Conservation (phyloP, 2,113 vertebrate species). For the Leptobrachium leishanense region DNA sequence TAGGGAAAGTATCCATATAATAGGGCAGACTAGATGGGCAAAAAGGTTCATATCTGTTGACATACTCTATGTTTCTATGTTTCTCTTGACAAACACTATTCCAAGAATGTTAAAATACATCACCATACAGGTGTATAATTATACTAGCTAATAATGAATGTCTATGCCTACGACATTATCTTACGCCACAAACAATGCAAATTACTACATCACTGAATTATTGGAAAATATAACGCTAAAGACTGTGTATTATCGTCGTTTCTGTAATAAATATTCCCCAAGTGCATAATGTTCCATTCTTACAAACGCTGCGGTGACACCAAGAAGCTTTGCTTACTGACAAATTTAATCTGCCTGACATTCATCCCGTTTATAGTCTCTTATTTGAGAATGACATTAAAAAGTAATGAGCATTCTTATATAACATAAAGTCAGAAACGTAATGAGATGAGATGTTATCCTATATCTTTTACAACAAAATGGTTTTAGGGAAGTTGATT, state of each 20-base stretch:
- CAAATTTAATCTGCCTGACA: slow-evolving; percentile 40
- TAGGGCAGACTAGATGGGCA: no score
- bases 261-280: slow-evolving; percentile 45
- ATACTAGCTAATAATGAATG: not conserved
- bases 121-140: no score
- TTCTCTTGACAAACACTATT: no score
- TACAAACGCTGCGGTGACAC: slow-evolving; percentile 35
- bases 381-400: slow-evolving; percentile 40
- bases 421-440: slow-evolving; percentile 17
- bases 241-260: slow-evolving; percentile 25
- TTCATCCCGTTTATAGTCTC: slow-evolving; percentile 32
- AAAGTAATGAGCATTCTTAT: slow-evolving; percentile 35
- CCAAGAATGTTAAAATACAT: no score
- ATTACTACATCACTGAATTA: slow-evolving; percentile 31
- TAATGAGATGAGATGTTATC: slow-evolving; percentile 26
- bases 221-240: slow-evolving; percentile 35
- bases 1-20: no score
- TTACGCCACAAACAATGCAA: slow-evolving; percentile 32
- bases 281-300: slow-evolving; percentile 45
- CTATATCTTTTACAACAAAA: slow-evolving; percentile 7
- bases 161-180: slow-evolving; percentile 9
- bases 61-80: no score
- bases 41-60: no score
- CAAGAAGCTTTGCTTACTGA: slow-evolving; percentile 41
- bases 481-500: slow-evolving; percentile 4